phyloP scores from a whole-genome alignment of 2,113 vertebrate genomes.

The Choloepus hoffmanni region DNA sequence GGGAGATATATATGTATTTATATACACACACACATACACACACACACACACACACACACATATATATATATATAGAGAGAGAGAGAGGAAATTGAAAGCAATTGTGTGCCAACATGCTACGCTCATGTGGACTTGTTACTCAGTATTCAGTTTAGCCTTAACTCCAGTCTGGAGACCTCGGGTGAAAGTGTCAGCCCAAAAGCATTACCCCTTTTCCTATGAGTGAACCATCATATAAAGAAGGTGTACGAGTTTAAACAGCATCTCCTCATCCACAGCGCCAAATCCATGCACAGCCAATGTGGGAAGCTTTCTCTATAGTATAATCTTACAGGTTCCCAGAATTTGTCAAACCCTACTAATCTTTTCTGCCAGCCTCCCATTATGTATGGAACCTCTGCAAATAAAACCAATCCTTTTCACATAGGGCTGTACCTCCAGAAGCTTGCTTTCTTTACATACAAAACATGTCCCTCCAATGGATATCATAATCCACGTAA shows the following conservation, averaged over 20 bases:
- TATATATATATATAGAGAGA: no score
- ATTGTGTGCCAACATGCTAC: background rate
- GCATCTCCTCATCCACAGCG: fast-evolving
- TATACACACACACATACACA: no score
- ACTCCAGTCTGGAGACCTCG: background rate
- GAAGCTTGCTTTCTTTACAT: background rate
- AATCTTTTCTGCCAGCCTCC: background rate
- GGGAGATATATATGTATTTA: no score
- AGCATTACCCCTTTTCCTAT: background rate
- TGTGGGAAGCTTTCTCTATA: fast-evolving
- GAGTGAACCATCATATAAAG: background rate
- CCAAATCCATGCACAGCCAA: fast-evolving
- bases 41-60: no score
- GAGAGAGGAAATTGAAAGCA: background rate
- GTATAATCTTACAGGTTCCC: background rate
- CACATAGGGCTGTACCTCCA: background rate
- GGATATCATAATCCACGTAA: background rate
- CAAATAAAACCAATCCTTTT: background rate
- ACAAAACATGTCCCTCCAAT: background rate
- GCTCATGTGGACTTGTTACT: background rate
- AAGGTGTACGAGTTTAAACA: background rate
- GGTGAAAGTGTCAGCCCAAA: background rate
- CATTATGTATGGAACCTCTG: background rate
- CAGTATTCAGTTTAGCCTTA: background rate
- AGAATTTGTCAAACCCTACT: background rate